These are phyloP conservation scores for Mizuhopecten yessoensis DNA, from an alignment of 1,140 invertebrate species.

Conservation along the genomic window DNA sequence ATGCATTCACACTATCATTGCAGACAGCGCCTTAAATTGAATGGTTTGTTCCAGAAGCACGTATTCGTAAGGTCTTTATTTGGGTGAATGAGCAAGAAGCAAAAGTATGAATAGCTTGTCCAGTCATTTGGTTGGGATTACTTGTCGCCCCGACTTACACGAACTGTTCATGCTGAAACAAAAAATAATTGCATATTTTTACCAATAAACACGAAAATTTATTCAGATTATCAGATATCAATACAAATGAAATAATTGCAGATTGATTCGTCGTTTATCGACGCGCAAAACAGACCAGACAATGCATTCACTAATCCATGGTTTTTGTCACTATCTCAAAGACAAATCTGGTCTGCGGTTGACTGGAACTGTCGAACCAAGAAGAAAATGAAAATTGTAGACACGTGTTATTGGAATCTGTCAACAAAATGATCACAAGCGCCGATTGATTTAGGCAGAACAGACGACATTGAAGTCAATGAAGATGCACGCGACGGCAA, in stretches of 20 bases:
- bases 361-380: background rate
- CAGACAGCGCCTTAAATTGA: background rate
- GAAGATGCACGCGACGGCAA: background rate
- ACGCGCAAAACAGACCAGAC: background rate
- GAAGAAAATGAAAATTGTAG: constrained; percentile 20
- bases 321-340: background rate
- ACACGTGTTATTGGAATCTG: constrained; percentile 32
- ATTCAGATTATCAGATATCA: background rate
- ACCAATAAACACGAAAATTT: background rate
- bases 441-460: background rate
- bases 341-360: constrained; percentile 18
- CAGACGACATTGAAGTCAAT: constrained; percentile 23
- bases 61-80: background rate
- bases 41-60: background rate
- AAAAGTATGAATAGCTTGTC: background rate
- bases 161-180: background rate
- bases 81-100: background rate
- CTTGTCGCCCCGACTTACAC: no score
- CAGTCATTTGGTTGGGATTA: background rate
- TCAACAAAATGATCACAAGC: constrained; percentile 33
- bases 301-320: background rate
- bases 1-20: constrained; percentile 16
- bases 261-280: background rate
- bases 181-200: background rate
- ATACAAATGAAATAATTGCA: background rate